A percentile compares a stretch with the other conserved stretches of the same genome.
Evolutionary conservation across 2,797 vertebrate genomes (phyloP).

Genomic region (Gymnopithys bicolor): DNA sequence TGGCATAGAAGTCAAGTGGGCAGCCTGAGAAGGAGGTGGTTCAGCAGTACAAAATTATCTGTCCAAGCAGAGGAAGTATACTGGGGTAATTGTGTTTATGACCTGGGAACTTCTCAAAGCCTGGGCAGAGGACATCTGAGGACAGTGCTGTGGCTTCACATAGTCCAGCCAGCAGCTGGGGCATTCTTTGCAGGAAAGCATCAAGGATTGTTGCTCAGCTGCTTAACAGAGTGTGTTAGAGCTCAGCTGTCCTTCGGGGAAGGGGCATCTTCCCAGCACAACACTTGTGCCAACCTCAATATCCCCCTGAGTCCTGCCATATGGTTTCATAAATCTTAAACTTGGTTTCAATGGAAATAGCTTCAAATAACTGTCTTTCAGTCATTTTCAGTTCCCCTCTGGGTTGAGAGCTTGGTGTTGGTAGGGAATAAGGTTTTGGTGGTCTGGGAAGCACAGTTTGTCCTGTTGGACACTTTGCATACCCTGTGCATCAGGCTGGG

Average conservation of each 20-base stretch:
- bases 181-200: background rate
- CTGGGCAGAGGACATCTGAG: background rate
- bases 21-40: slow-evolving; percentile 27
- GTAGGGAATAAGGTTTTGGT: background rate
- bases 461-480: background rate
- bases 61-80: background rate
- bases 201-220: background rate
- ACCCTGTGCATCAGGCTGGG: background rate
- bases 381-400: background rate
- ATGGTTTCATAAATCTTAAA: background rate
- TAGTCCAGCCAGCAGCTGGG: background rate
- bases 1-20: background rate
- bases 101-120: background rate
- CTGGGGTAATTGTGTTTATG: slow-evolving; percentile 6
- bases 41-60: background rate
- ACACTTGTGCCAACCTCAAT: background rate
- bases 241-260: background rate
- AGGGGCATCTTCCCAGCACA: background rate
- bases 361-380: background rate
- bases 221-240: background rate
- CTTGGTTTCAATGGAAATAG: background rate
- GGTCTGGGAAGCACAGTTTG: background rate
- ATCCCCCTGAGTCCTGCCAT: rapidly evolving
- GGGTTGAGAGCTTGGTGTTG: background rate
- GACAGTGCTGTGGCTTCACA: background rate